Conservation (phyloP, 2,797 vertebrate species). For the Platyrinchus mystaceus region DNA sequence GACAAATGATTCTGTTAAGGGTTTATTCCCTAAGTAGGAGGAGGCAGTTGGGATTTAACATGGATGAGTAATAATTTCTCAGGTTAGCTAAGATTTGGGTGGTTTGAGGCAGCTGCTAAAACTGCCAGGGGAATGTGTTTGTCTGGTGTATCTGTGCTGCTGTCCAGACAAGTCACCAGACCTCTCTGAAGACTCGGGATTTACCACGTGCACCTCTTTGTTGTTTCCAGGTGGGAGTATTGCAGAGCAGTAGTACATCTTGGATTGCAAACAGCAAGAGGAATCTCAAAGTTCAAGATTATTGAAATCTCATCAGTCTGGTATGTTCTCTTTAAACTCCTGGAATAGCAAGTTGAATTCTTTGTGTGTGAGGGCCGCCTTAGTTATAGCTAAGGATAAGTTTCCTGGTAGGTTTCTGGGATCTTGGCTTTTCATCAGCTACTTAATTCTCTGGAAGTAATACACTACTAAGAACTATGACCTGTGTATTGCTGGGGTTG, state of each 20-base stretch:
- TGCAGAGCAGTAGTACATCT: not conserved
- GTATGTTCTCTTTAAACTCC: slow-evolving; percentile 18
- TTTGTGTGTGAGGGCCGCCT: not conserved
- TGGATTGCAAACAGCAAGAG: slow-evolving; percentile 23
- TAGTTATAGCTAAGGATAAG: not conserved
- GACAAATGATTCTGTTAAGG: not conserved
- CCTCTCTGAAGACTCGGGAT: not conserved
- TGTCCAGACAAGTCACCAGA: not conserved
- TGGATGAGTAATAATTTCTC: not conserved
- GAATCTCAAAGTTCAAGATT: slow-evolving; percentile 1
- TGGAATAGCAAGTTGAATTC: slow-evolving; percentile 13
- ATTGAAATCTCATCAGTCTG: slow-evolving; percentile 40
- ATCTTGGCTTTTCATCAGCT: not conserved
- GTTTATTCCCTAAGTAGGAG: not conserved
- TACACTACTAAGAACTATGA: not conserved
- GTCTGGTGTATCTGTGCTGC: not conserved
- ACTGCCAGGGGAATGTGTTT: not conserved
- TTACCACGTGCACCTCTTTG: not conserved
- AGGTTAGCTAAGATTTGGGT: not conserved
- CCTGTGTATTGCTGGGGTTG: not conserved
- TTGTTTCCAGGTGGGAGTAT: slow-evolving; percentile 42
- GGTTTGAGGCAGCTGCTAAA: not conserved
- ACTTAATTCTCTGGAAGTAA: not conserved
- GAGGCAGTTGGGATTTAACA: not conserved
- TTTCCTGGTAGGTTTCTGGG: slow-evolving; percentile 1